Evolutionary conservation across 2,113 vertebrate genomes (phyloP), one percentile per base, ranked within the genome.

Genomic region (Melanotaenia duboulayi): DNA sequence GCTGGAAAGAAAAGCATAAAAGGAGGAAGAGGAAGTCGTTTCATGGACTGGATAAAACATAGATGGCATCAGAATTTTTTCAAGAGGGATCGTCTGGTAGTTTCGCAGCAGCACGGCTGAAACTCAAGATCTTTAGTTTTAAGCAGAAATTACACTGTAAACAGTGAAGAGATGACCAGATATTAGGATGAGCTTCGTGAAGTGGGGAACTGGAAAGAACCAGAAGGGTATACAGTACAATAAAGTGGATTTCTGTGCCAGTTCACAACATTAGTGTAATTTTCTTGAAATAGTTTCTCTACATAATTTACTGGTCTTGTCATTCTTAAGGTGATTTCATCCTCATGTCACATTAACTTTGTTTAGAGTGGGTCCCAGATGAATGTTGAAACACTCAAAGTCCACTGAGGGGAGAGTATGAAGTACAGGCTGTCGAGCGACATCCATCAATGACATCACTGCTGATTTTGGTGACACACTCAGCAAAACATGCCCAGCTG

Each of bases 401-500:
- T 51, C 68, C 42, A 82, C 80, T 71, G 76, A 78, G 73, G 50
- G 58, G 70, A 69, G 69, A 74, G 55, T 73, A 59, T 78, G 78
- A 65, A 76, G 68, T 9, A 44, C 12, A 16, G 56, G 46, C 70
- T 76, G 71, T 74, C 2, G 50, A 46, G 70, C 84, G 72, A 89
- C 85, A 85, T 90, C 78, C 82, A 85, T 92, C 91, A 84, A 57
- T 86, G 79, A 87, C 84, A 86, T 91, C 84, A 69, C 46, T 25
- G 71, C 84, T 87, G 74, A 89, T 88, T 83, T 82, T 52, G 68
- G 78, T 91, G 84, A 92, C 91, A 88, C 49, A 80, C 62, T 84
- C 57, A 0, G 69, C 68, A 80, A 90, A 88, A 89, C 88, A 92
- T 80, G 87, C 50, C 87, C 88, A 88, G 89, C 87, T 92, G 88